Evolutionary conservation across 2,888 invertebrate species (phyloP).

Genomic region (Margaritifera margaritifera): DNA sequence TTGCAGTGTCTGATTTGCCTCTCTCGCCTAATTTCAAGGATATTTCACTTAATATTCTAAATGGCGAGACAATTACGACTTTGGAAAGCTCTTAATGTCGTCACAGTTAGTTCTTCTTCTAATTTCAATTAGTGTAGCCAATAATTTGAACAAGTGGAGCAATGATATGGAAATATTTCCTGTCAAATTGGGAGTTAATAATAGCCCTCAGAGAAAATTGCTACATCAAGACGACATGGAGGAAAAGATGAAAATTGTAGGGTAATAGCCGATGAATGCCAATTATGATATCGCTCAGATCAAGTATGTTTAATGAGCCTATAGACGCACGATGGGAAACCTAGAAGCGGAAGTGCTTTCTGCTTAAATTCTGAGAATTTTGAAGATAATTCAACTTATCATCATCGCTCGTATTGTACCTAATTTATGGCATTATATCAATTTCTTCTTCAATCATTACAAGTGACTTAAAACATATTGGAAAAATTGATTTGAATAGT

Average conservation of each 20-base stretch:
- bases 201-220: conserved; percentile 27
- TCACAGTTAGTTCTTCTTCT: too few relatives aligned
- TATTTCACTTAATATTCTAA: background rate
- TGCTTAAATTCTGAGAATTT: too few relatives aligned
- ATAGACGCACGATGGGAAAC: conserved; percentile 22
- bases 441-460: too few relatives aligned
- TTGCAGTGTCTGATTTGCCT: background rate
- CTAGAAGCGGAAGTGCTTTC: conserved; percentile 19
- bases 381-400: too few relatives aligned
- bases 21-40: background rate
- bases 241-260: conserved; percentile 39
- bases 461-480: too few relatives aligned
- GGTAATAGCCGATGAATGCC: conserved; percentile 18
- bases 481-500: too few relatives aligned
- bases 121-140: too few relatives aligned
- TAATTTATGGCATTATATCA: too few relatives aligned
- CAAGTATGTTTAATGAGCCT: conserved; percentile 30
- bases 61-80: too few relatives aligned
- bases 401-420: too few relatives aligned
- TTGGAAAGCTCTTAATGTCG: too few relatives aligned
- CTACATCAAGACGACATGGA: conserved; percentile 33
- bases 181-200: conserved; percentile 35
- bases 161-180: conserved; percentile 18
- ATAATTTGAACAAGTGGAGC: too few relatives aligned
- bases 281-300: conserved; percentile 36